Conservation (phyloP, 2,797 vertebrate genomes). For the Acestrorhynchus altus region DNA sequence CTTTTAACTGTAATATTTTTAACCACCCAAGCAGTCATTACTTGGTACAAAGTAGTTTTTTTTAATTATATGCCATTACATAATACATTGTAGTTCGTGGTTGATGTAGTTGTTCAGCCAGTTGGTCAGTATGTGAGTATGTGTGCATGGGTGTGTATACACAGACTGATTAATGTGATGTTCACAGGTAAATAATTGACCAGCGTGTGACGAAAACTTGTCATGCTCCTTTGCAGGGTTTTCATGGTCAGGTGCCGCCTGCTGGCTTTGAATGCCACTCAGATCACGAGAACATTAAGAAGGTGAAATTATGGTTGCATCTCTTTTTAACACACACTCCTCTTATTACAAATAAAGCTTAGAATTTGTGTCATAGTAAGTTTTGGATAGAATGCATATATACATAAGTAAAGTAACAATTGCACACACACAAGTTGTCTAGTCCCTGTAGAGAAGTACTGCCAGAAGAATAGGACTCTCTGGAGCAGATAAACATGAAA, state of each 20-base stretch:
- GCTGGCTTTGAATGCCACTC: slow-evolving; percentile 74
- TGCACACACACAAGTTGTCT: too few relatives aligned
- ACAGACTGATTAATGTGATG: neutral
- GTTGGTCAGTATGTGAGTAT: neutral
- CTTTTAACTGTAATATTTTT: neutral
- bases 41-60: neutral
- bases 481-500: too few relatives aligned
- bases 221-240: slow-evolving; percentile 69
- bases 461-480: too few relatives aligned
- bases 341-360: neutral
- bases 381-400: neutral
- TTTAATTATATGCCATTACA: neutral
- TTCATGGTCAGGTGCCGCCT: slow-evolving; percentile 74
- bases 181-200: slow-evolving; percentile 28
- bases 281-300: slow-evolving; percentile 80
- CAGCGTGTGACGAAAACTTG: slow-evolving; percentile 17
- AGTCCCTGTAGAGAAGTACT: too few relatives aligned
- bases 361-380: too few relatives aligned
- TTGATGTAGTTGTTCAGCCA: neutral
- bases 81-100: slow-evolving; percentile 10
- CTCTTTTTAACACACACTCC: neutral
- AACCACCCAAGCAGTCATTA: slow-evolving; percentile 2
- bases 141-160: neutral
- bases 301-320: slow-evolving; percentile 66
- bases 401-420: too few relatives aligned